These are phyloP conservation scores for Agapostemon virescens DNA, from an alignment of 2,888 invertebrate genomes.

Conservation along the genomic window DNA sequence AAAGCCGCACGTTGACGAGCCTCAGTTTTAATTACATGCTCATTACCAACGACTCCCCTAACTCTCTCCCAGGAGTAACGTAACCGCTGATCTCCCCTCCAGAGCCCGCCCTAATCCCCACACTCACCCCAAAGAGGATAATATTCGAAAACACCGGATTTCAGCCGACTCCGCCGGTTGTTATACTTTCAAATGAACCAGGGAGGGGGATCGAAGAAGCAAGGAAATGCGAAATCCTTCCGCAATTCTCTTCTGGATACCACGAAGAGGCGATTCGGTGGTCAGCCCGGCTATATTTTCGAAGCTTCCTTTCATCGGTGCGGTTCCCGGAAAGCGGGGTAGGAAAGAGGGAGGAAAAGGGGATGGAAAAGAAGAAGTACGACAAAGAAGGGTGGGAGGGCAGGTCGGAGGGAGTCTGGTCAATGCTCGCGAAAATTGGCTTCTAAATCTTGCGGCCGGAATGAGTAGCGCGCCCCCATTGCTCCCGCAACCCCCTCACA, in stretches of 20 bases:
- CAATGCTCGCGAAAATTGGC: constrained; percentile 78
- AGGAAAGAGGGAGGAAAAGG: constrained; percentile 20
- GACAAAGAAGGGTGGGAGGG: constrained; percentile 32
- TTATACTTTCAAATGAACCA: constrained; percentile 67
- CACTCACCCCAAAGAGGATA: constrained; percentile 30
- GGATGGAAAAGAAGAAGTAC: constrained; percentile 47
- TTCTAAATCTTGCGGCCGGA: constrained; percentile 78
- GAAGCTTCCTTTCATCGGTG: constrained; percentile 61
- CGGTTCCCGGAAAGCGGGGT: neutral
- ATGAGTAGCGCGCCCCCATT: constrained; percentile 68
- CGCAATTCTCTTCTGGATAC: constrained; percentile 16
- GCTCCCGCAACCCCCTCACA: constrained; percentile 24
- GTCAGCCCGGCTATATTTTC: constrained; percentile 67
- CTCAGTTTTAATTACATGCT: constrained; percentile 14
- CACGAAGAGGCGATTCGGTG: constrained; percentile 54
- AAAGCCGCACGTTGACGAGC: neutral
- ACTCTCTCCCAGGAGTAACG: neutral
- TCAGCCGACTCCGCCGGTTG: constrained; percentile 7
- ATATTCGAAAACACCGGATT: constrained; percentile 34
- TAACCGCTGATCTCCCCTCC: neutral
- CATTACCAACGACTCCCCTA: neutral
- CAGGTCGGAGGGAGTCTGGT: constrained; percentile 66
- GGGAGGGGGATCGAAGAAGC: constrained; percentile 40
- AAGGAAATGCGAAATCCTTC: constrained; percentile 55
- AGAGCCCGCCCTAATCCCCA: neutral